Percentiles rank a stretch among this genome's conserved stretches.
These are phyloP conservation scores for Taenaris catops DNA, from an alignment of 2,888 invertebrate species.

Conservation along the genomic window DNA sequence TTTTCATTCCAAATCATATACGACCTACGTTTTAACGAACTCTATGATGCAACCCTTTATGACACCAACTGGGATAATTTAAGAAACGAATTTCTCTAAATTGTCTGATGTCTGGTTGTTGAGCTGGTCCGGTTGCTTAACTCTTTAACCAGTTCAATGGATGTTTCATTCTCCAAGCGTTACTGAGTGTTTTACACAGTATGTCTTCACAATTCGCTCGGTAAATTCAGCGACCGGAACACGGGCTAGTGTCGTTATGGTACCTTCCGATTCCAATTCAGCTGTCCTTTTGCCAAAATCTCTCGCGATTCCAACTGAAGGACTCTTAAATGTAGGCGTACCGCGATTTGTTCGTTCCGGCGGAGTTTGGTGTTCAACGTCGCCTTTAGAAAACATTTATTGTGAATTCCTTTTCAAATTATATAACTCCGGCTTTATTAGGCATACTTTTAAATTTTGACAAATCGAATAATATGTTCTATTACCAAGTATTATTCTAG, in stretches of 20 bases:
- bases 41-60: too few relatives aligned
- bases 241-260: slow-evolving; percentile 29
- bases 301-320: slow-evolving; percentile 59
- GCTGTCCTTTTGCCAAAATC: slow-evolving; percentile 69
- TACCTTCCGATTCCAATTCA: slow-evolving; percentile 61
- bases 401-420: background rate
- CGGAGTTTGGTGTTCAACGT: slow-evolving; percentile 47
- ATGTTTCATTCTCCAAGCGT: slow-evolving; percentile 32
- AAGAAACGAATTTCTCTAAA: too few relatives aligned
- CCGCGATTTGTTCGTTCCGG: slow-evolving; percentile 50
- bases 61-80: too few relatives aligned
- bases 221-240: slow-evolving; percentile 35
- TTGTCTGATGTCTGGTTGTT: too few relatives aligned
- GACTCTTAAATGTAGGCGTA: slow-evolving; percentile 64
- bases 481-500: too few relatives aligned
- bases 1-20: too few relatives aligned
- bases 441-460: too few relatives aligned
- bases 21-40: too few relatives aligned
- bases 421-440: too few relatives aligned
- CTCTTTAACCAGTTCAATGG: slow-evolving; percentile 36
- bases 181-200: slow-evolving; percentile 31
- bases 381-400: slow-evolving; percentile 47
- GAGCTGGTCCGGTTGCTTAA: too few relatives aligned
- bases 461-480: too few relatives aligned
- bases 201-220: slow-evolving; percentile 30